phyloP scores from a whole-genome alignment of 2,888 invertebrate species.

The Phortica magna region DNA sequence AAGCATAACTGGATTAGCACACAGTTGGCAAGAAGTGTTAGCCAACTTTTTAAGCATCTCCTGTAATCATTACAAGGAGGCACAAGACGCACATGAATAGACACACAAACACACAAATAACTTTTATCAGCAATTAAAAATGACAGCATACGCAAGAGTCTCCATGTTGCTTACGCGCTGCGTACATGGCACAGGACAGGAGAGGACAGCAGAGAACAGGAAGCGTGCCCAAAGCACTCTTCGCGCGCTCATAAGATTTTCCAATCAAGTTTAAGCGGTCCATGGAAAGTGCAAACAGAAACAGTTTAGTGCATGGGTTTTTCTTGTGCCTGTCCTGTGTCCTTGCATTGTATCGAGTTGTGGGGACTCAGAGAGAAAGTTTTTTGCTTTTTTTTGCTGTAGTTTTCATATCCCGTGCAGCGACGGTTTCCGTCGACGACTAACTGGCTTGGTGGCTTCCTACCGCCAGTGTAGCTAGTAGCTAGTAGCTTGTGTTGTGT shows the following conservation, averaged over 20 bases:
- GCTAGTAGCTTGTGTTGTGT: slow-evolving; percentile 15
- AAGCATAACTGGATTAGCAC: slow-evolving; percentile 3
- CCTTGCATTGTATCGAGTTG: background rate
- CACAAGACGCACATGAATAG: background rate
- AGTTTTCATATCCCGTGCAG: slow-evolving; percentile 22
- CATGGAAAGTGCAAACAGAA: background rate
- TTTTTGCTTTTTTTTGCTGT: background rate
- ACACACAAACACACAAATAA: background rate
- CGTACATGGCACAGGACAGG: no score
- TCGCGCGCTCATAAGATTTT: no score
- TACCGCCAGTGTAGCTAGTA: background rate
- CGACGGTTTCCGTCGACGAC: slow-evolving; percentile 16
- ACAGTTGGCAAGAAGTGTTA: background rate
- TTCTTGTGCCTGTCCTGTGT: slow-evolving; percentile 1
- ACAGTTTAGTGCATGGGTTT: slow-evolving; percentile 21
- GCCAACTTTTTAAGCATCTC: background rate
- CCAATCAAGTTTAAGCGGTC: no score
- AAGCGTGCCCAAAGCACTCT: no score
- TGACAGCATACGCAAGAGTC: background rate
- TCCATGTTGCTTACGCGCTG: no score
- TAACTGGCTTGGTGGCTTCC: background rate
- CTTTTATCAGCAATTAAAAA: slow-evolving; percentile 16
- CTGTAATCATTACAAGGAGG: background rate
- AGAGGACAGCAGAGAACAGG: no score
- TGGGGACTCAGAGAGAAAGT: background rate